phyloP scores from a whole-genome alignment of 2,888 invertebrate species.

The Troides oblongomaculatus region DNA sequence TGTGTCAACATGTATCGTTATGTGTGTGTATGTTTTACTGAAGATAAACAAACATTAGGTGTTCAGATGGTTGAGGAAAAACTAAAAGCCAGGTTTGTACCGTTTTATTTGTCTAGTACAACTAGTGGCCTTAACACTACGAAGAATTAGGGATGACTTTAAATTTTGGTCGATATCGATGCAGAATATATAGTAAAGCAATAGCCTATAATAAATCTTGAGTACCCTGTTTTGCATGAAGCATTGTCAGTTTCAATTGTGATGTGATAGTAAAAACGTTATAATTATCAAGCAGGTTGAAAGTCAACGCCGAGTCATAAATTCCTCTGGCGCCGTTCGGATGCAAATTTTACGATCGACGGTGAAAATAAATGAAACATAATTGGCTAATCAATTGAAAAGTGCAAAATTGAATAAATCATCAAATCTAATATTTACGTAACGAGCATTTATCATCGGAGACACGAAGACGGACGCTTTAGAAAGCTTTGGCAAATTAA shows the following conservation, averaged over 20 bases:
- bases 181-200: not conserved
- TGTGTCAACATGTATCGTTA: constrained; percentile 13
- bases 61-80: constrained; percentile 45
- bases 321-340: constrained; percentile 6
- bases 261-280: constrained; percentile 15
- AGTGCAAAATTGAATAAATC: constrained; percentile 25
- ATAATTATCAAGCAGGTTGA: constrained; percentile 20
- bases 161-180: constrained; percentile 34
- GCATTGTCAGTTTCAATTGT: constrained; percentile 23
- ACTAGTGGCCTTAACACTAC: constrained; percentile 42
- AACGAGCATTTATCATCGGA: constrained; percentile 29
- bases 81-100: constrained; percentile 46
- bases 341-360: constrained; percentile 25
- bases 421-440: constrained; percentile 29
- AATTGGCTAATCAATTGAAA: constrained; percentile 25
- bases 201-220: no score
- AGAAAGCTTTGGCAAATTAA: constrained; percentile 54
- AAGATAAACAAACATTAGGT: constrained; percentile 36
- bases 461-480: constrained; percentile 34
- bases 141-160: constrained; percentile 42
- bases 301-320: constrained; percentile 25
- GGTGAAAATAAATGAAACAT: constrained; percentile 22
- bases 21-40: constrained; percentile 32
- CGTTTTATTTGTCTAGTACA: constrained; percentile 52
- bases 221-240: not conserved